Evolutionary conservation across 2,888 invertebrate species (phyloP), one percentile per base, ranked within the genome.

Genomic region (Dorcus hopei): DNA sequence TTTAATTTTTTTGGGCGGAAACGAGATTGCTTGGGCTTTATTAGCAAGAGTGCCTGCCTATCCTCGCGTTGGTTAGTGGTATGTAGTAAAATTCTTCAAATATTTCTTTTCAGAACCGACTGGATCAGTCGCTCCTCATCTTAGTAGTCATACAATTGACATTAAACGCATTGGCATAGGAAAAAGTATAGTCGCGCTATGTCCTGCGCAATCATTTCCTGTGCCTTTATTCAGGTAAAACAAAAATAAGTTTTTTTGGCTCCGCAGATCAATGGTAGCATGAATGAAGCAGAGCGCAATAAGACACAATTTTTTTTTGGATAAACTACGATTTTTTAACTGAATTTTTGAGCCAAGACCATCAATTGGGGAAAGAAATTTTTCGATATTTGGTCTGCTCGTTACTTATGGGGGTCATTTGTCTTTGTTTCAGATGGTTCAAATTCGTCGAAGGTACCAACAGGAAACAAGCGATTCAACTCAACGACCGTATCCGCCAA

Each of bases 401-500:
- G 16, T 47, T 47, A 47, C n/a, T 54, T 54, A n/a, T 48, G 33
- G 16, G 39, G 6, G 19, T 19, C 9, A 11, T 11, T 51, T 14
- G 70, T 61, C 69, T 72, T 85, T 83, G 83, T 89, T 90, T 9
- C 87, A 95, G 95, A 83, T 95, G 94, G 95, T 95, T 92, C 80
- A 95, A 95, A 78, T 94, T 94, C 79, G 88, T 93, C 71, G 94
- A 94, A 69, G 93, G 93, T 53, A 90, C 91, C 1, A 86, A 88
- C 3, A 84, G 92, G 54, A 92, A 93, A 75, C 91, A 92, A 76
- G 90, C 91, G n/a, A 93, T 95, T n/a, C 85, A 88, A 40, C 80
- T 95, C 65, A 91, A 93, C 75, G 95, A 95, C 62, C 85, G 95
- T 70, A 90, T 95, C 16, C 91, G 93, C 71, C 95, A 95, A 81